These are phyloP conservation scores for Apoda limacodes DNA, from an alignment of 2,888 invertebrate species.

Conservation along the genomic window DNA sequence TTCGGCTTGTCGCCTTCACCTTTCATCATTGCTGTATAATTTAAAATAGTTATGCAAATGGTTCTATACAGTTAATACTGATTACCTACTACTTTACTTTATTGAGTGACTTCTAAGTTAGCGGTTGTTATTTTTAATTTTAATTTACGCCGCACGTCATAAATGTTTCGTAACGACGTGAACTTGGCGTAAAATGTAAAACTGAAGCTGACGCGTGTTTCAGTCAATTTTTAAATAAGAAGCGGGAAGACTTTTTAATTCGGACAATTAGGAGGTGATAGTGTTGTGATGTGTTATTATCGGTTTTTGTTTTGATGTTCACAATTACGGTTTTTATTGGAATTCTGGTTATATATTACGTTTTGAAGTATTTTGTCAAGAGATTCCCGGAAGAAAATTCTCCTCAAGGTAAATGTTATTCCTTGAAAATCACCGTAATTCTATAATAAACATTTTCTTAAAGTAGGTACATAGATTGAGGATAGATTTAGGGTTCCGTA, in stretches of 20 bases:
- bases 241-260: slow-evolving; percentile 43
- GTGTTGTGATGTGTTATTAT: slow-evolving; percentile 48
- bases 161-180: slow-evolving; percentile 14
- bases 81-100: no score
- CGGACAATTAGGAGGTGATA: slow-evolving; percentile 31
- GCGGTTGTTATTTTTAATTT: slow-evolving; percentile 1
- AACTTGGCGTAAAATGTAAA: slow-evolving; percentile 19
- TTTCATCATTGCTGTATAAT: no score
- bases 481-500: slow-evolving; percentile 1
- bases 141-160: slow-evolving; percentile 16
- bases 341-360: slow-evolving; percentile 34
- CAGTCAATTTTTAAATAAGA: slow-evolving; percentile 18
- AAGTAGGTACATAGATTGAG: background rate
- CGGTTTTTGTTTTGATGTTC: slow-evolving; percentile 40
- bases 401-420: slow-evolving; percentile 29
- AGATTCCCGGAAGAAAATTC: slow-evolving; percentile 19
- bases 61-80: no score
- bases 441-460: slow-evolving; percentile 2
- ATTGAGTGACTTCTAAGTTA: background rate
- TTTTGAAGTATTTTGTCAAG: slow-evolving; percentile 28
- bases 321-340: slow-evolving; percentile 36
- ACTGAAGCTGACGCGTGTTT: slow-evolving; percentile 20
- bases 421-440: no score
- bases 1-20: no score
- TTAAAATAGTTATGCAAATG: no score